Evolutionary conservation across 2,797 vertebrate genomes (phyloP).

Genomic region (Periophthalmus magnuspinnatus): DNA sequence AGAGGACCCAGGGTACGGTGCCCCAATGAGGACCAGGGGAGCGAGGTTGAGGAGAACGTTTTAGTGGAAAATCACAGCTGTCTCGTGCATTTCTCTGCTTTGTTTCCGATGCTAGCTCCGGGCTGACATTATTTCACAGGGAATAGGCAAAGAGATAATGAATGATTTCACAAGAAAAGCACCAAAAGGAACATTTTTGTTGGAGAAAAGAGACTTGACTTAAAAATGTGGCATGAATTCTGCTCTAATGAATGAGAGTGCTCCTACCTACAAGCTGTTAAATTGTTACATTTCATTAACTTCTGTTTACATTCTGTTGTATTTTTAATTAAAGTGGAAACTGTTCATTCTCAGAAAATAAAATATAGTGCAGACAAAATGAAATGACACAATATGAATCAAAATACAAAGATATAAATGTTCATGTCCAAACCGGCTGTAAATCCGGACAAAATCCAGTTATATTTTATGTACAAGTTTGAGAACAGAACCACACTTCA

Average conservation of each 20-base stretch:
- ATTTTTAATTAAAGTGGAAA: not conserved
- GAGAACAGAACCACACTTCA: no score
- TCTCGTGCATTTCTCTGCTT: slow-evolving; percentile 5
- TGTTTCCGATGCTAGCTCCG: slow-evolving; percentile 3
- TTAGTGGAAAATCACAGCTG: slow-evolving; percentile 21
- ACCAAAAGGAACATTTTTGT: not conserved
- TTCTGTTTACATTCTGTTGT: not conserved
- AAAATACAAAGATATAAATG: not conserved
- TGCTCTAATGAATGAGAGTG: not conserved
- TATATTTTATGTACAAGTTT: no score
- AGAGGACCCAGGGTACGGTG: slow-evolving; percentile 18
- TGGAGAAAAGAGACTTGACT: not conserved
- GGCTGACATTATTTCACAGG: not conserved
- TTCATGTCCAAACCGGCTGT: not conserved
- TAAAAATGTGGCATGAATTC: slow-evolving; percentile 9
- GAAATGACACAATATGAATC: not conserved
- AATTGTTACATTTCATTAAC: not conserved
- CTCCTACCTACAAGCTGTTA: not conserved
- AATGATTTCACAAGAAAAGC: not conserved
- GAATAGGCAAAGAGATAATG: slow-evolving; percentile 15
- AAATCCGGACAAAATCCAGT: no score
- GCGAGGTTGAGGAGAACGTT: slow-evolving; percentile 15
- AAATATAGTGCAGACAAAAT: not conserved
- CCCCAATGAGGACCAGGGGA: slow-evolving; percentile 17
- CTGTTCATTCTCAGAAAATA: not conserved